These are phyloP conservation scores for Tanypteryx hageni DNA, from an alignment of 2,888 invertebrate species.

Conservation along the genomic window DNA sequence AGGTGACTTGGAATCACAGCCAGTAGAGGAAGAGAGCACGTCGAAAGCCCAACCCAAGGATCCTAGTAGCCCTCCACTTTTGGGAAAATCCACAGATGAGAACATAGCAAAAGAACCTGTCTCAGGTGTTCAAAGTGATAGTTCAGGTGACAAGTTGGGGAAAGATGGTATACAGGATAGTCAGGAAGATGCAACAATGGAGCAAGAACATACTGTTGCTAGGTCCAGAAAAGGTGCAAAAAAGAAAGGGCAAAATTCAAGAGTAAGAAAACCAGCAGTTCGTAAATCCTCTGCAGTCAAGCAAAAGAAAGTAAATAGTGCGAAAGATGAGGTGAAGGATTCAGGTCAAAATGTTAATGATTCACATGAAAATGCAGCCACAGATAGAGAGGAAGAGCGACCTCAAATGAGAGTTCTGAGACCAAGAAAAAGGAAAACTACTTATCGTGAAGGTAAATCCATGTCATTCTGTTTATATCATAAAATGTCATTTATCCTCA, in stretches of 20 bases:
- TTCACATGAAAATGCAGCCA: background rate
- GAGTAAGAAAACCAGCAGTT: background rate
- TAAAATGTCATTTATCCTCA: no score
- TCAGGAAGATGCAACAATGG: background rate
- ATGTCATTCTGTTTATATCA: no score
- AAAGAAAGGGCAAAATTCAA: background rate
- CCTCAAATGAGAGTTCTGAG: constrained; percentile 24
- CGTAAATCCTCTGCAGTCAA: background rate
- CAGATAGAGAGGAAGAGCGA: background rate
- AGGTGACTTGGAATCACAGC: background rate
- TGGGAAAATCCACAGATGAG: background rate
- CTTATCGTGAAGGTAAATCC: background rate
- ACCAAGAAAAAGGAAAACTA: constrained; percentile 34
- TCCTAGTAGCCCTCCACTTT: background rate
- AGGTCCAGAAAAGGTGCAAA: background rate
- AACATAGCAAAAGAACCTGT: no score
- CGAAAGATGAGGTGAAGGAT: background rate
- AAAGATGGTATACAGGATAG: background rate
- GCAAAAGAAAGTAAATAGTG: background rate
- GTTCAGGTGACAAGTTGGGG: background rate
- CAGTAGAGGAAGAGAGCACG: background rate
- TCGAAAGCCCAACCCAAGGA: background rate
- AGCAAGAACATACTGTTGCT: background rate
- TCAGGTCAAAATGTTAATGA: no score
- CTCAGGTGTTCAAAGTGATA: background rate